Percentiles rank a stretch among this genome's conserved stretches.
Conservation (phyloP, 2,888 invertebrate genomes). For the Anoplius nigerrimus region DNA sequence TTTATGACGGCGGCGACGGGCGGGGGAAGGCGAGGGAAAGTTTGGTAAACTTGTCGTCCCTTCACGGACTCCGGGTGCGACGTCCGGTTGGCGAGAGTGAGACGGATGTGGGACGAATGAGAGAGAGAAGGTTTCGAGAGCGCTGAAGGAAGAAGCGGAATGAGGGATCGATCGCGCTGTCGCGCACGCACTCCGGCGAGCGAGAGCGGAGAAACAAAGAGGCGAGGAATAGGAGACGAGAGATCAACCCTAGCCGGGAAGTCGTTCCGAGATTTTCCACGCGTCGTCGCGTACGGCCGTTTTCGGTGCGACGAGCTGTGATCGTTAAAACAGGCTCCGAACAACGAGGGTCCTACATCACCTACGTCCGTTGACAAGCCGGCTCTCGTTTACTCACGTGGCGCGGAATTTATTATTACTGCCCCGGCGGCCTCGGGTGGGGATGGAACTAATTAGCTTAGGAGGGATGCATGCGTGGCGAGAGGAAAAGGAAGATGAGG, state of each 20-base stretch:
- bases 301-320: slow-evolving; percentile 16
- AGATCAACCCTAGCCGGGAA: slow-evolving; percentile 11
- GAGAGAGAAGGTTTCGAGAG: too few relatives aligned
- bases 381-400: slow-evolving; percentile 56
- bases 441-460: slow-evolving; percentile 4
- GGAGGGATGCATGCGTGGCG: neutral
- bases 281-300: neutral
- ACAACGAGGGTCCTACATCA: slow-evolving; percentile 30
- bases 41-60: slow-evolving; percentile 33
- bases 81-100: slow-evolving; percentile 5
- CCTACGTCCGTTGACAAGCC: slow-evolving; percentile 49
- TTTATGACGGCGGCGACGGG: slow-evolving; percentile 29
- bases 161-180: too few relatives aligned
- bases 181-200: too few relatives aligned
- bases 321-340: slow-evolving; percentile 48
- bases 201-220: too few relatives aligned
- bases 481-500: too few relatives aligned
- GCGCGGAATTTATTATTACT: slow-evolving; percentile 53
- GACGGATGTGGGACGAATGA: too few relatives aligned
- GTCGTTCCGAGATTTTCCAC: neutral
- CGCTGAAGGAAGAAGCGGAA: too few relatives aligned
- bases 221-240: neutral
- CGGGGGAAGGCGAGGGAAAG: slow-evolving; percentile 12
- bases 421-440: slow-evolving; percentile 4
- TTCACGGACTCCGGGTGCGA: neutral